Conservation (phyloP, 2,113 vertebrate species). For the Plecturocebus donacophilus region DNA sequence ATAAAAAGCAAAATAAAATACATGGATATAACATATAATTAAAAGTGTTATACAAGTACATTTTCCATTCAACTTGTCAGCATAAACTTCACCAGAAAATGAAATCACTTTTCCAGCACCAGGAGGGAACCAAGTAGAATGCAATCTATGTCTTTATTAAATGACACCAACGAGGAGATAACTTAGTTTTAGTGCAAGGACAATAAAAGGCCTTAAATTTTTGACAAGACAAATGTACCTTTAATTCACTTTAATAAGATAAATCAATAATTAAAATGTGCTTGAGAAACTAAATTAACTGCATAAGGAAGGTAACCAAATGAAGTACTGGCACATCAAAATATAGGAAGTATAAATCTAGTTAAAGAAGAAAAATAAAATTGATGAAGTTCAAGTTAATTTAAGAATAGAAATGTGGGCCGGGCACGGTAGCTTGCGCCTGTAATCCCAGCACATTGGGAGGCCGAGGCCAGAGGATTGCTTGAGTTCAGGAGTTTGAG, state of each 20-base stretch:
- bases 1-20: conserved; percentile 50
- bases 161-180: not conserved
- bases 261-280: conserved; percentile 66
- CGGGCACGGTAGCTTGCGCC: no score
- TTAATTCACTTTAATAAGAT: conserved; percentile 70
- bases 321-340: not conserved
- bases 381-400: not conserved
- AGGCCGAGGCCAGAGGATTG: no score
- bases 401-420: conserved; percentile 22
- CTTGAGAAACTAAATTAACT: conserved; percentile 60
- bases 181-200: conserved; percentile 22
- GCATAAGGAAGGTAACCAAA: conserved; percentile 5
- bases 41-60: conserved; percentile 1
- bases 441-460: no score
- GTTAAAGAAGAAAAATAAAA: conserved; percentile 39
- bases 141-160: conserved; percentile 48
- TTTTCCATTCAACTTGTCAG: conserved; percentile 3
- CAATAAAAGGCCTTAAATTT: conserved; percentile 16
- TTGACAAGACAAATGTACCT: conserved; percentile 49
- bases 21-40: not conserved
- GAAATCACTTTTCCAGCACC: not conserved
- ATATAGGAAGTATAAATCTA: not conserved
- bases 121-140: conserved; percentile 1
- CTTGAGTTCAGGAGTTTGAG: no score
- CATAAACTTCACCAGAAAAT: conserved; percentile 40